phyloP scores from a whole-genome alignment of 2,113 vertebrate species.

The Oncorhynchus gorbuscha region DNA sequence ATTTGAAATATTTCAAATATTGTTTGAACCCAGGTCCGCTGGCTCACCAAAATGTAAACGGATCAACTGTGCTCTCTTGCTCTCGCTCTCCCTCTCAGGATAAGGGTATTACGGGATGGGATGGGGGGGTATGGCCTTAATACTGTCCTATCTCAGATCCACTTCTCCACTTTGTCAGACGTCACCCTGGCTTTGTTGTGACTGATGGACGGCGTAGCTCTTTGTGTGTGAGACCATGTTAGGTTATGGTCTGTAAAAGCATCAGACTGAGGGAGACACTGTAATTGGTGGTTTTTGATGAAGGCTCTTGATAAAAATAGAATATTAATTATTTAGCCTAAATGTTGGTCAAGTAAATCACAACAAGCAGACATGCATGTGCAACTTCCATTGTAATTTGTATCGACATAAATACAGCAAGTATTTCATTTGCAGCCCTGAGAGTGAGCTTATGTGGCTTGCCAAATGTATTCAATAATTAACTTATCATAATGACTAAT shows the following conservation, averaged over 20 bases:
- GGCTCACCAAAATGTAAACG: too few relatives aligned
- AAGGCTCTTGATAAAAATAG: too few relatives aligned
- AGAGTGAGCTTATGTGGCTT: too few relatives aligned
- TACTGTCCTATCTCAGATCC: conserved; percentile 42
- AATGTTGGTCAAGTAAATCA: too few relatives aligned
- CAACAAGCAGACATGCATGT: too few relatives aligned
- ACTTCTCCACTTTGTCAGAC: conserved; percentile 19
- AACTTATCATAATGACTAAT: too few relatives aligned
- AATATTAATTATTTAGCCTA: too few relatives aligned
- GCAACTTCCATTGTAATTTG: too few relatives aligned
- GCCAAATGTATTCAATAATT: too few relatives aligned
- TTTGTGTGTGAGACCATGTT: neutral
- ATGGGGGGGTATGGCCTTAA: conserved; percentile 49
- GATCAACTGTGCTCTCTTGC: too few relatives aligned
- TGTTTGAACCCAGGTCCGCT: neutral
- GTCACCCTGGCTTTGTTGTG: conserved; percentile 42
- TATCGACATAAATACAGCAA: too few relatives aligned
- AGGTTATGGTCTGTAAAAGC: neutral
- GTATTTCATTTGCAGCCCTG: too few relatives aligned
- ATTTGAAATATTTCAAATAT: neutral
- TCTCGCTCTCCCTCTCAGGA: neutral
- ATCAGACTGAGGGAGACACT: neutral
- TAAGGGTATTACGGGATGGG: neutral
- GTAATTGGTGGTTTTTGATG: neutral
- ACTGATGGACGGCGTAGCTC: conserved; percentile 1